Base-by-base conservation (phyloP, 2,888 invertebrate genomes). In the Sepioteuthis lessoniana region DNA sequence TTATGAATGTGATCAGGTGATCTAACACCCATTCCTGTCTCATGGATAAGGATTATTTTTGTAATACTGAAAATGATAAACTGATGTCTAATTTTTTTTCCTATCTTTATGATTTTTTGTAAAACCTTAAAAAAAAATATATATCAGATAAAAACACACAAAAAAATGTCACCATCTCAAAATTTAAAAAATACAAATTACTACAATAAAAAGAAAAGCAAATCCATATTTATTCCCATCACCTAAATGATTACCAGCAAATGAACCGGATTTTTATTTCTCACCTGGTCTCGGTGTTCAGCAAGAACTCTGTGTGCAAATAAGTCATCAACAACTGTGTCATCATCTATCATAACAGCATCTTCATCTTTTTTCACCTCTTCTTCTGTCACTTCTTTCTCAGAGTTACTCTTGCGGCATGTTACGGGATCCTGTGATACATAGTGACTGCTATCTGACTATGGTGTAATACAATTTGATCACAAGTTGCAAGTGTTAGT, bases 251-350 rank as follows among this genome's bases (percentile, higher is more conserved):
- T 16, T n/a, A n/a, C n/a, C 16, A 35, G n/a, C n/a, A n/a, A 76
- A 76, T 13, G 31, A n/a, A 76, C 31, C 76, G 10, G 76, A n/a
- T 76, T 76, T 76, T 76, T 60, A 42, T 42, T 3, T 92, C 92
- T 92, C 92, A 92, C 92, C 92, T 92, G 92, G 21, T 92, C 47
- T n/a, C 47, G 28, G 94, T 95, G 95, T 35, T 95, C 94, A 91
- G 95, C 95, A 94, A 95, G 93, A 93, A 94, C 95, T 93, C 94
- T 93, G 46, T 94, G 93, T 38, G 94, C 93, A 90, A 94, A 94
- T 21, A 94, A 93, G 90, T 94, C 94, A 8, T 94, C 95, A 37
- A 94, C 90, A 92, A 28, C 47, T 2, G 47, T n/a, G 16, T 42
- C n/a, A 19, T 92, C 92, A 92, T 47, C 92, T 92, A 76, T 19